These are phyloP conservation scores for Rhinichthys klamathensis DNA, from an alignment of 2,113 vertebrate species.

Conservation along the genomic window DNA sequence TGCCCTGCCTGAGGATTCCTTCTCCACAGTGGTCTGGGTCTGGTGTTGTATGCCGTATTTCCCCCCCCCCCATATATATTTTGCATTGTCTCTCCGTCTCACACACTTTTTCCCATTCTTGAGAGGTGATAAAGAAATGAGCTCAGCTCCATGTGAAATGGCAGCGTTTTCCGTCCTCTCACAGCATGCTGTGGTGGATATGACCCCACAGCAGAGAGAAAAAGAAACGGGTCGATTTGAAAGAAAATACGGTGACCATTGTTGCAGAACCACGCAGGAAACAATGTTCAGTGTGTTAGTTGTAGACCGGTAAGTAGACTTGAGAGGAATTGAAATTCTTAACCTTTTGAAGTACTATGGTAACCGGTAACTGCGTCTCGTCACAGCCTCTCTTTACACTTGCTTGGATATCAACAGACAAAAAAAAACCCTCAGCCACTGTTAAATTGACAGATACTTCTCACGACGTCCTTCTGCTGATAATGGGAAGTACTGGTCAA, in stretches of 20 bases:
- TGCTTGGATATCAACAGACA: conserved; percentile 3
- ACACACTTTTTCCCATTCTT: conserved; percentile 45
- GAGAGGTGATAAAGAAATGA: conserved; percentile 37
- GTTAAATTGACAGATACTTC: neutral
- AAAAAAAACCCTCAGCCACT: neutral
- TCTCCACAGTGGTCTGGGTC: conserved; percentile 28
- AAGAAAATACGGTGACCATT: conserved; percentile 63
- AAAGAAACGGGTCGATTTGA: conserved; percentile 53
- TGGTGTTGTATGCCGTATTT: conserved; percentile 14
- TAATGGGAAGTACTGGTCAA: conserved; percentile 20
- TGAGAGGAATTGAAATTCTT: conserved; percentile 60
- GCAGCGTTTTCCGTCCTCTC: conserved; percentile 59
- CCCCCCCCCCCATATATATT: neutral
- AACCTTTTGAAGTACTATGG: conserved; percentile 64
- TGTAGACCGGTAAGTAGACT: conserved; percentile 55
- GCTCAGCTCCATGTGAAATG: conserved; percentile 60
- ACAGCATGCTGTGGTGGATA: conserved; percentile 61
- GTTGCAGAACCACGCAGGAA: conserved; percentile 56
- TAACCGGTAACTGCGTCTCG: conserved; percentile 49
- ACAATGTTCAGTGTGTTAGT: conserved; percentile 65
- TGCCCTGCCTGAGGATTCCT: conserved; percentile 25
- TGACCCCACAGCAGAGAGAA: conserved; percentile 58
- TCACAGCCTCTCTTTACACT: neutral
- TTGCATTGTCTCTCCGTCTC: conserved; percentile 16
- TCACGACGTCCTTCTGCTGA: neutral